These are phyloP conservation scores for Xestia c-nigrum DNA, from an alignment of 2,888 invertebrate genomes.

Conservation along the genomic window DNA sequence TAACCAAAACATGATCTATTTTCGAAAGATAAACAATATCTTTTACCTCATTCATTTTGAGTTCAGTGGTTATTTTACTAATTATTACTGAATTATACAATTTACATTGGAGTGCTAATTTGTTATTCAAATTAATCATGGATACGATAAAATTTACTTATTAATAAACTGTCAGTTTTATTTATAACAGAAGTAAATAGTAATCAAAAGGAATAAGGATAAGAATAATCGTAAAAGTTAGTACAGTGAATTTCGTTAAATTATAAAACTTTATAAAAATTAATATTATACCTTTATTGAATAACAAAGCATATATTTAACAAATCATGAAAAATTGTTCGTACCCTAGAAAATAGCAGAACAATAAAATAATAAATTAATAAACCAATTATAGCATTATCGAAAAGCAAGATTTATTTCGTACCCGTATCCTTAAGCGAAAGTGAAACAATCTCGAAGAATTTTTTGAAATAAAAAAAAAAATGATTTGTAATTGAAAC, in stretches of 20 bases:
- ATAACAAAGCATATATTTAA: neutral
- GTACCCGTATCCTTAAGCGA: conserved; percentile 2
- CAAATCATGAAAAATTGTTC: neutral
- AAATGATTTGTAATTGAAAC: conserved; percentile 5
- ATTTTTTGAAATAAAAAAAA: neutral
- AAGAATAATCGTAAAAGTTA: neutral
- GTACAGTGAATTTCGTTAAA: too few species aligned
- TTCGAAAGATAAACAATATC: neutral
- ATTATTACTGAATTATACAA: neutral
- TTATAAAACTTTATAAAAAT: too few species aligned
- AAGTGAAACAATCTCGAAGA: conserved; percentile 1
- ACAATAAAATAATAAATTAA: conserved; percentile 15
- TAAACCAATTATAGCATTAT: conserved; percentile 31
- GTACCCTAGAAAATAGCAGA: neutral
- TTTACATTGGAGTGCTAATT: neutral
- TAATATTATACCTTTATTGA: neutral
- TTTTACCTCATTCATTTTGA: neutral
- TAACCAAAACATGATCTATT: neutral
- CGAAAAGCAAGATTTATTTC: conserved; percentile 33
- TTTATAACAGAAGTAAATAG: neutral
- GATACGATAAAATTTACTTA: neutral
- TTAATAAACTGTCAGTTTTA: neutral
- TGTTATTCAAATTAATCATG: neutral
- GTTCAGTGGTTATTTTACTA: neutral
- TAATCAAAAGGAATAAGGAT: too few species aligned